Base-by-base conservation (phyloP, 2,888 invertebrate species). In the Marronus borbonicus region DNA sequence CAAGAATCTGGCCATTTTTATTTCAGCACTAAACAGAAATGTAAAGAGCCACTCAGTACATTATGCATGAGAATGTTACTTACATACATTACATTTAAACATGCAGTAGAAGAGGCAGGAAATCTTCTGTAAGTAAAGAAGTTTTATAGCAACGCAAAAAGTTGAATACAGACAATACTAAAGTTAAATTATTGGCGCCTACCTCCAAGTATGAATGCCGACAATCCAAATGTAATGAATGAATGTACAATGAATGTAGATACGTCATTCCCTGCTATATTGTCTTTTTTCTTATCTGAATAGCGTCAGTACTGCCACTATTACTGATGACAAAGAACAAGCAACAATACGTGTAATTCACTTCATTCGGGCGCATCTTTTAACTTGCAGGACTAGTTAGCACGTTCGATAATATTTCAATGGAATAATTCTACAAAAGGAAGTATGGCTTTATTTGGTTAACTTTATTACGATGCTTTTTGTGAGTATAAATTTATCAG, bases 281-380 rank as follows among this genome's bases (percentile, higher is more conserved):
- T 62, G 28, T 62, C 28, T 68, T 68, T 68, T 68, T 68, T 39
- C 49, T 36, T 65, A 65, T 65, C 65, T 65, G 39, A 65, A 68
- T 68, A 50, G 49, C 68, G 68, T 24, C 49, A 20, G n/a, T 49
- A 68, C 50, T 68, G 68, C 20, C 20, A 14, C 49, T 68, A 44
- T 68, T 68, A 66, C 65, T 39, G 68, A 10, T 50, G 44, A 68
- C 68, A 68, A 68, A 68, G 44, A 24, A 49, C 50, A 68, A 14
- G 20, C 24, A 68, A 68, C 68, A 68, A 68, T 68, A 68, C 28
- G 68, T 68, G 50, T 49, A 49, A 68, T 49, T 68, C 68, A 49
- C 68, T 68, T 68, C 68, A 49, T 68, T 68, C 49, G 5, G 12
- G 17, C 49, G 17, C 24, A 2, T 44, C 49, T 68, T 68, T 68